These are phyloP conservation scores for Nasalis larvatus DNA, from an alignment of 2,113 vertebrate species.

Conservation along the genomic window DNA sequence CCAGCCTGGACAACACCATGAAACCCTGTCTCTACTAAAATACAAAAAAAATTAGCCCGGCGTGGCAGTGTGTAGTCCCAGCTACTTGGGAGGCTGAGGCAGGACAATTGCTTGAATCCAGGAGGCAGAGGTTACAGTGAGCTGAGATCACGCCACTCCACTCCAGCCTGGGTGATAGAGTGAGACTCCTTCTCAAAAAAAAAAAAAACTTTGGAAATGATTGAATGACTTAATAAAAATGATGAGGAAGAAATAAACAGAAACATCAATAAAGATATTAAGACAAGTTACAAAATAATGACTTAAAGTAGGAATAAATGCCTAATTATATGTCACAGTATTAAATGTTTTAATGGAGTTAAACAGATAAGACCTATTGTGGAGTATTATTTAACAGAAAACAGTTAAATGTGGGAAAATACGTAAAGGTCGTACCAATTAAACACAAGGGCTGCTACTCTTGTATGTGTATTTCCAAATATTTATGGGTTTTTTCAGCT, in stretches of 20 bases:
- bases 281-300: not conserved
- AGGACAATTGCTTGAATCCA: too few species aligned
- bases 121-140: too few species aligned
- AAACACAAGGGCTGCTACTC: not conserved
- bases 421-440: not conserved
- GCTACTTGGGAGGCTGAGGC: too few species aligned
- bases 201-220: not conserved
- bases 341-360: not conserved
- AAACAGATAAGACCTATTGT: not conserved
- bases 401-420: conserved; percentile 7
- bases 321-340: not conserved
- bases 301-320: not conserved
- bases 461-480: not conserved
- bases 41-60: too few species aligned
- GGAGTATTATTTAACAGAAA: not conserved
- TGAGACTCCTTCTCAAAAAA: too few species aligned
- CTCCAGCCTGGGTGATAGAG: too few species aligned
- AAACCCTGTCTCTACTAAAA: too few species aligned
- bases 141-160: too few species aligned
- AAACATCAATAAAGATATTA: not conserved
- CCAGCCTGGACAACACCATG: too few species aligned
- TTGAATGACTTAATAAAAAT: not conserved
- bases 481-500: not conserved
- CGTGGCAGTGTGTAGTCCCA: too few species aligned
- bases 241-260: not conserved